Evolutionary conservation across 2,113 vertebrate genomes (phyloP), one percentile per base, ranked within the genome.

Genomic region (Ceyx margarethae): DNA sequence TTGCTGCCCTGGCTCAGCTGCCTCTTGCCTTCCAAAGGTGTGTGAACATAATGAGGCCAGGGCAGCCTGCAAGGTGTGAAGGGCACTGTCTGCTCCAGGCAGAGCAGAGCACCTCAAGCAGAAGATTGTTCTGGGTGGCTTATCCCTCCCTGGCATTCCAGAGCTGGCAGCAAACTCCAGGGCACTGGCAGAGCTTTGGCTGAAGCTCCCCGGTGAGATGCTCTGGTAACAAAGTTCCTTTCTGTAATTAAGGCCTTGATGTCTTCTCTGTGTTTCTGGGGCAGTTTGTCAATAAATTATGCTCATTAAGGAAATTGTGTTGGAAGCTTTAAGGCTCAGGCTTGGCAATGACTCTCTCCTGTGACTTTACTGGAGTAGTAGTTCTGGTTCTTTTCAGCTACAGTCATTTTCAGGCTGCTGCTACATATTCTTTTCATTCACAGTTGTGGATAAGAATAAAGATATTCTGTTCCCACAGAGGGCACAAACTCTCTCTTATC

Each of bases 241-340:
- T 25, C 81, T 75, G 74, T 87, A 96, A 89, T 87, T 80, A 89
- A 90, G 23, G 81, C 75, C 94, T 85, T 15, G 46, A 80, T 48
- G 54, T 89, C 94, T 90, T 67, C 86, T 76, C 86, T 46, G 8
- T 76, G 69, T 89, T 95, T 92, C 92, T 80, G 87, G 86, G 78
- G 87, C 95, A 94, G 87, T 95, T 95, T 94, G 92, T 95, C 95
- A 93, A 96, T 94, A 96, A 93, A 93, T 94, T 85, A 43, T 13
- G 6, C 91, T 94, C 92, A 85, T 94, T 96, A 94, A 92, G 87
- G 91, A 93, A 91, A 96, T 71, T 85, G 84, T 6, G 19, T 92
- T 90, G 92, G 93, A 95, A 91, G 92, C 89, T 91, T 42, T 50
- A 53, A 94, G 35, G 83, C 91, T 83, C 78, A 73, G 75, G 77